phyloP scores from a whole-genome alignment of 1,140 invertebrate species.

The Bombyx mandarina region DNA sequence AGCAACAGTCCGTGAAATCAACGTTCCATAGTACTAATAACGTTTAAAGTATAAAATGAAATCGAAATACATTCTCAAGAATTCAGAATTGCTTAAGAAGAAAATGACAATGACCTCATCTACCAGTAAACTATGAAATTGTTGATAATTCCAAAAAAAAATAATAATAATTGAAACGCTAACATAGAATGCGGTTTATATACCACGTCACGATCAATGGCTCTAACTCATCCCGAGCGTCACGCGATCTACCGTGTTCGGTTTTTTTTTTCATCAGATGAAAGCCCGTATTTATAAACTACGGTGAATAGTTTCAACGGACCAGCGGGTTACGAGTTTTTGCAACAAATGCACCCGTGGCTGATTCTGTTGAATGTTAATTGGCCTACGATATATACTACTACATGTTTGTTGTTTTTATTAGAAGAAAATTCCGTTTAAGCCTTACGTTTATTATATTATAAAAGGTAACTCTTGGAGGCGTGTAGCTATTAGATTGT shows the following conservation, averaged over 20 bases:
- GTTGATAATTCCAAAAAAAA: no score
- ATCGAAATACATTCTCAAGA: no score
- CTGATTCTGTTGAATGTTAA: constrained; percentile 27
- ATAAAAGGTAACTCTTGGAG: no score
- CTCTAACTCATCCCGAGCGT: constrained; percentile 31
- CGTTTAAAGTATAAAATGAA: no score
- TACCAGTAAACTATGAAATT: no score
- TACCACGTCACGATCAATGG: constrained; percentile 35
- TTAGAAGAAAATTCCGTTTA: not conserved
- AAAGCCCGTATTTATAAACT: constrained; percentile 58
- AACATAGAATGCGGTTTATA: no score
- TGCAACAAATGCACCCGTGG: constrained; percentile 18
- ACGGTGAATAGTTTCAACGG: constrained; percentile 55
- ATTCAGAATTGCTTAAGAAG: no score
- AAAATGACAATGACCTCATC: no score
- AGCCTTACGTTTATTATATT: no score
- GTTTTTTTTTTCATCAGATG: constrained; percentile 51
- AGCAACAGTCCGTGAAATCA: no score
- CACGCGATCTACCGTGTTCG: constrained; percentile 56
- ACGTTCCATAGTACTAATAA: not conserved
- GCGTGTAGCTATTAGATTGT: no score
- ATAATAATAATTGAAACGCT: no score
- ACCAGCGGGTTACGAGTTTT: constrained; percentile 48
- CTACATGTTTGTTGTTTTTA: not conserved
- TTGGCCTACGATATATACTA: constrained; percentile 6